These are phyloP conservation scores for Cladorhizidae sp. DNA, from an alignment of 37 sponge, comb jelly and placozoan species.

Conservation along the genomic window DNA sequence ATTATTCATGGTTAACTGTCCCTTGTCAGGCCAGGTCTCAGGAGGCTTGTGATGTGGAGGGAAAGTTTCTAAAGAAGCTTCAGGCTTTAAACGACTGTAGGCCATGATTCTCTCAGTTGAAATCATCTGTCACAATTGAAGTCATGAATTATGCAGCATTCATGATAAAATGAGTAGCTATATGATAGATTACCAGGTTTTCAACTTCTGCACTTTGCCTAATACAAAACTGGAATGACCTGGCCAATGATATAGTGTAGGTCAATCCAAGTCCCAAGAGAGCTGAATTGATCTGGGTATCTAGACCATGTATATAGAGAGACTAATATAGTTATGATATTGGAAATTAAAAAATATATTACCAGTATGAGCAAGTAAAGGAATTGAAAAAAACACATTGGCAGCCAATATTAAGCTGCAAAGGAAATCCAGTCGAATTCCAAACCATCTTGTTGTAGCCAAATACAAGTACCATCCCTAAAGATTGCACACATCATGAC, in stretches of 20 bases:
- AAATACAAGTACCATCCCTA: slow-evolving; percentile 73
- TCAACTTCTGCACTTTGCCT: slow-evolving; percentile 84
- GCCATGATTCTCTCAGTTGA: slow-evolving; percentile 80
- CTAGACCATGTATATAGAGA: not conserved
- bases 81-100: slow-evolving; percentile 60
- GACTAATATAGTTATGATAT: not conserved
- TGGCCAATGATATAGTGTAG: slow-evolving; percentile 71
- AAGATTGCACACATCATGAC: not conserved
- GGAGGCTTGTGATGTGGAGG: slow-evolving; percentile 50
- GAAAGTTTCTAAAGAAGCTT: slow-evolving; percentile 59
- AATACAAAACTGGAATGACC: slow-evolving; percentile 80
- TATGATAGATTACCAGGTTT: slow-evolving; percentile 46
- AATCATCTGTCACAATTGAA: slow-evolving; percentile 54
- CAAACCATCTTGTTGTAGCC: slow-evolving; percentile 70
- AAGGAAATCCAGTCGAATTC: slow-evolving; percentile 66
- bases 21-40: slow-evolving; percentile 71
- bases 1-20: slow-evolving; percentile 42
- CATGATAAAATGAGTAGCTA: not conserved
- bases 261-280: slow-evolving; percentile 70
- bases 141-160: not conserved
- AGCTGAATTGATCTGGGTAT: slow-evolving; percentile 15
- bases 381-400: slow-evolving; percentile 55
- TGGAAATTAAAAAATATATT: not conserved
- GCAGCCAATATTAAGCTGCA: slow-evolving; percentile 37
- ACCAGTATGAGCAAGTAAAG: slow-evolving; percentile 22